phyloP scores from a whole-genome alignment of 2,113 vertebrate species.

The Salvelinus sp. region DNA sequence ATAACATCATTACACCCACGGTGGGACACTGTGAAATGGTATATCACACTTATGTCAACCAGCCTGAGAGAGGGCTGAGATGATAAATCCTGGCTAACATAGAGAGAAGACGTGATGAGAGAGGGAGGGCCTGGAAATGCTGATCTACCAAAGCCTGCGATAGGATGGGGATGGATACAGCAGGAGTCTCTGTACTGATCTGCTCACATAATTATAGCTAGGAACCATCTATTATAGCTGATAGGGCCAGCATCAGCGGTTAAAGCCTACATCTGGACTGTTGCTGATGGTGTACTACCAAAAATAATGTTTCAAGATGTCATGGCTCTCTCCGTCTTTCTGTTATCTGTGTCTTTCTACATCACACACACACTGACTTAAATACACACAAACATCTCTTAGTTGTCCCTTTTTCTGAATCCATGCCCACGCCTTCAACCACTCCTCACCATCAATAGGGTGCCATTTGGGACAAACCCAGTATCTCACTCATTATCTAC shows the following conservation, averaged over 20 bases:
- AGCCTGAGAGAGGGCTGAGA: constrained; percentile 59
- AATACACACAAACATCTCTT: constrained; percentile 4
- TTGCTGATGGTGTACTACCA: not conserved
- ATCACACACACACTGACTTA: not conserved
- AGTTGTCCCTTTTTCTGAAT: constrained; percentile 54
- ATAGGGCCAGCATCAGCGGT: constrained; percentile 10
- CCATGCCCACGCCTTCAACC: constrained; percentile 31
- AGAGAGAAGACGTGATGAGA: not conserved
- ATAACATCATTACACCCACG: constrained; percentile 72
- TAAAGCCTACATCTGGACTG: not conserved
- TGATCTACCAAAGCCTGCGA: too few species aligned
- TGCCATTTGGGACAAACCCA: constrained; percentile 24
- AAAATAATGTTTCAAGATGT: not conserved
- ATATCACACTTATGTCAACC: constrained; percentile 71
- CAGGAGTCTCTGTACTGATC: constrained; percentile 7
- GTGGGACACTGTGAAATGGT: constrained; percentile 68
- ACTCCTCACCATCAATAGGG: not conserved
- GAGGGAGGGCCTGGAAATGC: not conserved
- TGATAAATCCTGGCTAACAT: constrained; percentile 71
- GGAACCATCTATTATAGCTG: not conserved
- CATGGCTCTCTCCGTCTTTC: too few species aligned
- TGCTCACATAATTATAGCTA: constrained; percentile 37
- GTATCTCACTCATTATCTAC: constrained; percentile 58
- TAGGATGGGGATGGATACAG: not conserved
- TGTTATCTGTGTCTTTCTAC: too few species aligned